These are phyloP conservation scores for Machaerirhynchus nigripectus DNA, from an alignment of 2,113 vertebrate genomes.

Conservation along the genomic window DNA sequence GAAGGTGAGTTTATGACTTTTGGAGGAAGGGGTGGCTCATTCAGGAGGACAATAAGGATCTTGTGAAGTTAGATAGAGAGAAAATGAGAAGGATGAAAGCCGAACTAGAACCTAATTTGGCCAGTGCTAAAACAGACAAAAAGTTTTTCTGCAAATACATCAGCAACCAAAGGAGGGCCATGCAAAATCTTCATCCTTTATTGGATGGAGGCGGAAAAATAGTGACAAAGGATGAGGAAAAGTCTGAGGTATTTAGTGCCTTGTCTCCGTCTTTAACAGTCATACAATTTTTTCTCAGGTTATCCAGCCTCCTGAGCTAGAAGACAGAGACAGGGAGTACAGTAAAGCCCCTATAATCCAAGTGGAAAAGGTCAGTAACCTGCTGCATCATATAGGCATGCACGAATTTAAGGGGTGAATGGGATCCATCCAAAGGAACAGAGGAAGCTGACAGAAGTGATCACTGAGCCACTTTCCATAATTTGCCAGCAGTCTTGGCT, in stretches of 20 bases:
- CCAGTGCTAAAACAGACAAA: background rate
- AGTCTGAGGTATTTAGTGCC: background rate
- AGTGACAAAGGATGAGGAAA: background rate
- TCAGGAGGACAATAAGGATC: background rate
- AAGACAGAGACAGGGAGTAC: background rate
- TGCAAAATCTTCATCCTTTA: background rate
- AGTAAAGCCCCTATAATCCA: background rate
- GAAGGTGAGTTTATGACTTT: background rate
- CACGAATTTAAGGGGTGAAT: background rate
- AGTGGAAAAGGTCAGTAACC: rapidly evolving
- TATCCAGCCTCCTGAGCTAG: background rate
- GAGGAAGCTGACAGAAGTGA: background rate
- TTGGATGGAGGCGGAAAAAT: background rate
- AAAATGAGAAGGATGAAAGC: background rate
- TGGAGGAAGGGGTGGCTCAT: background rate
- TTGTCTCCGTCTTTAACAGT: background rate
- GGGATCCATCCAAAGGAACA: background rate
- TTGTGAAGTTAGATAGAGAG: background rate
- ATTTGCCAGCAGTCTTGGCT: background rate
- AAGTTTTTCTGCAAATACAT: background rate
- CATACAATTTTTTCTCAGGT: background rate
- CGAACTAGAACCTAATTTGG: background rate
- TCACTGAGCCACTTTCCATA: background rate
- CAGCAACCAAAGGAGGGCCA: background rate
- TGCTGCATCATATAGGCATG: background rate